phyloP scores from a whole-genome alignment of 2,797 vertebrate species.

The Podargus strigoides region DNA sequence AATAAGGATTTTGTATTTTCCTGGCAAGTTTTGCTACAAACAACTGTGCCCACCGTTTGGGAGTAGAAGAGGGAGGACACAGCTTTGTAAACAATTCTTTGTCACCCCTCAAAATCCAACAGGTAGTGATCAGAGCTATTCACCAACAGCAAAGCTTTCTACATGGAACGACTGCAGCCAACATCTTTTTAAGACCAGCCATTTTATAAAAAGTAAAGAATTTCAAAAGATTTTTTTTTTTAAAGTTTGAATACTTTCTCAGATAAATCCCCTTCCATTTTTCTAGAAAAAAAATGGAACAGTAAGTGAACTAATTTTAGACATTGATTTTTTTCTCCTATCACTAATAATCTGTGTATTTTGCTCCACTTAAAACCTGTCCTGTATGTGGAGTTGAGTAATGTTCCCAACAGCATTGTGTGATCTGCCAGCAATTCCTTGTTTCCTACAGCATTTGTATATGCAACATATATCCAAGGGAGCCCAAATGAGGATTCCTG shows the following conservation, averaged over 20 bases:
- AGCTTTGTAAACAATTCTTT: background rate
- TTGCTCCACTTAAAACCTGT: background rate
- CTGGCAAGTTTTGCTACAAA: background rate
- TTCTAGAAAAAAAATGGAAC: background rate
- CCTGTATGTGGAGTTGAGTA: background rate
- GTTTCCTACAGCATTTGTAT: background rate
- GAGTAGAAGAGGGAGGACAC: background rate
- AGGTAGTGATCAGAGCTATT: background rate
- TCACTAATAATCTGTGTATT: background rate
- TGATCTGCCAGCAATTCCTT: background rate
- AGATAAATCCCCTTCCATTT: background rate
- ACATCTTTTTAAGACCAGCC: accelerated
- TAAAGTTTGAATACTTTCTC: background rate
- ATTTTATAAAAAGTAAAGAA: accelerated
- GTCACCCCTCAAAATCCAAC: background rate
- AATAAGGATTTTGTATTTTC: background rate
- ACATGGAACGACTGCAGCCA: background rate
- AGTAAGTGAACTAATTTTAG: background rate
- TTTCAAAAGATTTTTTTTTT: background rate
- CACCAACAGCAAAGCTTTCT: background rate
- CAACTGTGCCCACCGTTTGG: background rate
- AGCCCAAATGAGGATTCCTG: background rate
- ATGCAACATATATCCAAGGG: background rate
- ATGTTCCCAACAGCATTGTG: background rate
- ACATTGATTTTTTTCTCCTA: background rate